phyloP scores from a whole-genome alignment of 1,140 invertebrate species.

The Drosophila suzukii region DNA sequence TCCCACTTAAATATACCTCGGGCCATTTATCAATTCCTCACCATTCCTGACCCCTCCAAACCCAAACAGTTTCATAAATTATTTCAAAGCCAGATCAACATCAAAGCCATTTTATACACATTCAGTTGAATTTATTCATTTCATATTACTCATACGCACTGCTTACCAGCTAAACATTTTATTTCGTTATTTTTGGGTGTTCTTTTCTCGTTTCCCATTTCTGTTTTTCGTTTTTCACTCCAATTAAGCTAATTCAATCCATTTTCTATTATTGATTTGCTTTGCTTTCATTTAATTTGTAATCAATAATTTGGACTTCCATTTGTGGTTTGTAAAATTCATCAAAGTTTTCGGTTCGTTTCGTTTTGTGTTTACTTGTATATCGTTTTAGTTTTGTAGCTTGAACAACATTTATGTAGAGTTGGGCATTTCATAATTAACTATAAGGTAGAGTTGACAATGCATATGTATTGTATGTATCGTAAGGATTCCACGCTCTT shows the following conservation, averaged over 20 bases:
- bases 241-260: constrained; percentile 76
- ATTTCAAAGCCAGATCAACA: neutral
- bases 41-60: neutral
- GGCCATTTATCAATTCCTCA: neutral
- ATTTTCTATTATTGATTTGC: constrained; percentile 67
- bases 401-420: constrained; percentile 80
- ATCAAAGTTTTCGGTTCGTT: constrained; percentile 64
- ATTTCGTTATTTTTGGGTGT: constrained; percentile 34
- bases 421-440: constrained; percentile 68
- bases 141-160: constrained; percentile 68
- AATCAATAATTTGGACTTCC: constrained; percentile 69
- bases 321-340: constrained; percentile 71
- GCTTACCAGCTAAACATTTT: constrained; percentile 67
- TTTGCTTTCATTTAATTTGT: constrained; percentile 46
- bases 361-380: constrained; percentile 30
- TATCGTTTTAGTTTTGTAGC: constrained; percentile 51
- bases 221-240: constrained; percentile 28
- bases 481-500: constrained; percentile 33
- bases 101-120: constrained; percentile 51
- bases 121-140: constrained; percentile 72
- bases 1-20: neutral
- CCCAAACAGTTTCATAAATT: constrained; percentile 1
- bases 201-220: constrained; percentile 18
- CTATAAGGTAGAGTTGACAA: constrained; percentile 75
- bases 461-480: constrained; percentile 70